Evolutionary conservation across 92 coral and sea anemone species (phyloP).

Genomic region (Epizoanthus stellaris): DNA sequence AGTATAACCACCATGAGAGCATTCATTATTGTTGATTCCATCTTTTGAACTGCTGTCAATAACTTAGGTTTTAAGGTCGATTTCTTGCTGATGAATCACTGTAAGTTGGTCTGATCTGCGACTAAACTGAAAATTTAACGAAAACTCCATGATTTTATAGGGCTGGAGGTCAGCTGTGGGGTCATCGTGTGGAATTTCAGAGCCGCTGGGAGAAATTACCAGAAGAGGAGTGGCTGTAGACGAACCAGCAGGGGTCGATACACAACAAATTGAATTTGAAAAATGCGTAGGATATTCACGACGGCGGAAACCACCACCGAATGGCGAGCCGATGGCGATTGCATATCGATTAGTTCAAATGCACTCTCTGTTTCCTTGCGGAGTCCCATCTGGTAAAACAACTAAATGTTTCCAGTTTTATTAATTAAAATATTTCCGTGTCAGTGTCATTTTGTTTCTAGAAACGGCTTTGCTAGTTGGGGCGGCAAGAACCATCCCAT

Average conservation of each 20-base stretch:
- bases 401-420: neutral
- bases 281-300: constrained; percentile 10
- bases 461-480: no score
- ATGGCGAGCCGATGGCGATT: neutral
- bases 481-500: no score
- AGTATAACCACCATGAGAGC: neutral
- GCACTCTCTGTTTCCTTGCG: neutral
- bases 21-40: neutral
- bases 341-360: neutral
- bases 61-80: neutral
- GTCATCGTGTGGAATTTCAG: constrained; percentile 19
- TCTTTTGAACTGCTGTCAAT: neutral
- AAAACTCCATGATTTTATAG: neutral
- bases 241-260: neutral
- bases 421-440: neutral
- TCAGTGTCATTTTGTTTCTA: neutral
- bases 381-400: no score
- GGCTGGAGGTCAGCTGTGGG: neutral
- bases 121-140: neutral
- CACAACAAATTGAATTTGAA: neutral
- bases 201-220: neutral
- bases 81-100: neutral
- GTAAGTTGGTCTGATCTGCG: constrained; percentile 5
- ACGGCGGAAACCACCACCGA: neutral
- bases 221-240: neutral